phyloP scores from a whole-genome alignment of 2,113 vertebrate genomes.

The Osmerus eperlanus region DNA sequence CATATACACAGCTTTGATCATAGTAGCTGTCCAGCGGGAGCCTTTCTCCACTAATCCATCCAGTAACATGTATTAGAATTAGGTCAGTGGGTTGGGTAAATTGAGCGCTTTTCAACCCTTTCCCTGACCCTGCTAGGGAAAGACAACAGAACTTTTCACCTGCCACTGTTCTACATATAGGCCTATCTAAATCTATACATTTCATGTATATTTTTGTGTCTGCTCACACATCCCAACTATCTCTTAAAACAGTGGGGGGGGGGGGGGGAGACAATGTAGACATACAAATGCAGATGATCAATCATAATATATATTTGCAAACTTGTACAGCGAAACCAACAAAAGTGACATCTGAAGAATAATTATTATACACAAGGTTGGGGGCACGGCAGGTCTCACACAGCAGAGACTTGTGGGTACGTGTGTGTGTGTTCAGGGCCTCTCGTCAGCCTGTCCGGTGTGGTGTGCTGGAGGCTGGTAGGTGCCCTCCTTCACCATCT shows the following conservation, averaged over 20 bases:
- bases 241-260: not conserved
- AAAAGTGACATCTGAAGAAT: slow-evolving; percentile 36
- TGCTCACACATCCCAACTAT: not conserved
- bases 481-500: slow-evolving; percentile 83
- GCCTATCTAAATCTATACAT: no score
- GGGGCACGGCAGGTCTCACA: not conserved
- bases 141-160: no score
- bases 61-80: slow-evolving; percentile 19
- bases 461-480: slow-evolving; percentile 78
- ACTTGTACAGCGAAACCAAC: slow-evolving; percentile 36
- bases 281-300: not conserved
- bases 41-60: slow-evolving; percentile 16
- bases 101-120: not conserved
- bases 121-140: no score
- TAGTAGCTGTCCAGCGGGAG: slow-evolving; percentile 23
- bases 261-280: not conserved
- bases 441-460: slow-evolving; percentile 54
- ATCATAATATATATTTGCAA: slow-evolving; percentile 65
- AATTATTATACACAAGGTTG: slow-evolving; percentile 48
- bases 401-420: not conserved
- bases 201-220: no score
- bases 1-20: slow-evolving; percentile 22
- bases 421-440: slow-evolving; percentile 56
- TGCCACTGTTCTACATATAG: no score
- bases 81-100: slow-evolving; percentile 25